Evolutionary conservation across 2,797 vertebrate genomes (phyloP).

Genomic region (Channa striata): DNA sequence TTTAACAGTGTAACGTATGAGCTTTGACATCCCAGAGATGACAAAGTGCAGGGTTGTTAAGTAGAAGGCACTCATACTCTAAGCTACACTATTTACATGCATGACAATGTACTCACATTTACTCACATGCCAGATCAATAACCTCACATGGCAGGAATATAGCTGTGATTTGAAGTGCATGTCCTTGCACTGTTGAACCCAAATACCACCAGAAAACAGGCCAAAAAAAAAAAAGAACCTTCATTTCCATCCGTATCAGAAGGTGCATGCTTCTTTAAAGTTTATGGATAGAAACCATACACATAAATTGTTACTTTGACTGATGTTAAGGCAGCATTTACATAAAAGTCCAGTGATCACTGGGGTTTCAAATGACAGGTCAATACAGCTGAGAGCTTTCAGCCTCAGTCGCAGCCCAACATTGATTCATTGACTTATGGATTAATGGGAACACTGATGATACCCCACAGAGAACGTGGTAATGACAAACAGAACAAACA

Average conservation of each 20-base stretch:
- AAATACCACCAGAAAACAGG: conserved; percentile 46
- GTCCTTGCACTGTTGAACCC: conserved; percentile 47
- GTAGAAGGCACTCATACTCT: conserved; percentile 56
- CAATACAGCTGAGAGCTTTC: conserved; percentile 79
- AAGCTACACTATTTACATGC: conserved; percentile 68
- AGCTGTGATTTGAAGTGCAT: conserved; percentile 31
- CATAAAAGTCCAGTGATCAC: conserved; percentile 74
- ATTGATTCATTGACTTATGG: conserved; percentile 80
- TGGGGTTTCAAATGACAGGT: conserved; percentile 78
- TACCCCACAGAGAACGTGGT: conserved; percentile 66
- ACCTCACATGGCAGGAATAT: conserved; percentile 29
- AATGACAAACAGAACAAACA: conserved; percentile 56
- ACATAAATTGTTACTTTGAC: conserved; percentile 63
- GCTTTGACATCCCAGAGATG: conserved; percentile 68
- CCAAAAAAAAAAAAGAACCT: conserved; percentile 55
- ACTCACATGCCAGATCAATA: conserved; percentile 56
- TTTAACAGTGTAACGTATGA: conserved; percentile 71
- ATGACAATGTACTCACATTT: conserved; percentile 60
- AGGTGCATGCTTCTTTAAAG: conserved; percentile 17
- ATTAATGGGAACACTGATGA: conserved; percentile 76
- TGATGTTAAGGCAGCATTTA: conserved; percentile 68
- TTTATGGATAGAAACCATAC: conserved; percentile 21
- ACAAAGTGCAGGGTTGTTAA: conserved; percentile 69
- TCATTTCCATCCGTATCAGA: conserved; percentile 20
- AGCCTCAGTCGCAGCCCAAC: conserved; percentile 57